These are phyloP conservation scores for Vanessa cardui DNA, from an alignment of 2,888 invertebrate species.

Conservation along the genomic window DNA sequence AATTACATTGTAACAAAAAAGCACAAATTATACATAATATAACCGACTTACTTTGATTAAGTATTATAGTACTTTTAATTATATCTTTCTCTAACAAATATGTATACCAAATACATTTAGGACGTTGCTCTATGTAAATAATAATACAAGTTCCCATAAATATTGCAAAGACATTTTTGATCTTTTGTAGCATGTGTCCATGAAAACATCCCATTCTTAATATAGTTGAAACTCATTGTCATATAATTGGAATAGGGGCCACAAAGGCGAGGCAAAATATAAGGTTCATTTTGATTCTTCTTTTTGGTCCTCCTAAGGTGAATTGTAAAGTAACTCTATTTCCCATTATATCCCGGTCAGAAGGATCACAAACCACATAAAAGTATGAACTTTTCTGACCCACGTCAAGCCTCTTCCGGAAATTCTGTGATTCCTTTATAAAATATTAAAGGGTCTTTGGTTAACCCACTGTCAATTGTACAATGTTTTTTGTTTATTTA, in stretches of 20 bases:
- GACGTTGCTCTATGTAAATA: too few relatives aligned
- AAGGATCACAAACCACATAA: slow-evolving; percentile 49
- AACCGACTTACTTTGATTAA: too few relatives aligned
- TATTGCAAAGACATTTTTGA: too few relatives aligned
- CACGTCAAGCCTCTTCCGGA: slow-evolving; percentile 25
- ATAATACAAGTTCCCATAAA: too few relatives aligned
- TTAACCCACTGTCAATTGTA: slow-evolving; percentile 35
- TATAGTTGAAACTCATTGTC: slow-evolving; percentile 5
- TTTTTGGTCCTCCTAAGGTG: slow-evolving; percentile 49
- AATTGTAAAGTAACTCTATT: slow-evolving; percentile 65
- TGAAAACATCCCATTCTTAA: background rate
- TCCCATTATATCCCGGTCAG: slow-evolving; percentile 54
- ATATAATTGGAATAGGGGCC: slow-evolving; percentile 39
- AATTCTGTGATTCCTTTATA: slow-evolving; percentile 43
- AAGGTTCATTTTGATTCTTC: too few relatives aligned
- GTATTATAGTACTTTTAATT: too few relatives aligned
- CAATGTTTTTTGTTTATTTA: background rate
- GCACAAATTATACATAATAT: too few relatives aligned
- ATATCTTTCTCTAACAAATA: too few relatives aligned
- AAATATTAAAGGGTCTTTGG: slow-evolving; percentile 56
- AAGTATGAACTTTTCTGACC: slow-evolving; percentile 62
- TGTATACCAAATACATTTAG: too few relatives aligned
- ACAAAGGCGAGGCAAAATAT: slow-evolving; percentile 46
- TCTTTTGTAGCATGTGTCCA: background rate
- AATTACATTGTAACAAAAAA: too few relatives aligned